Base-by-base conservation (phyloP, 2,797 vertebrate genomes). In the Tapirus indicus region DNA sequence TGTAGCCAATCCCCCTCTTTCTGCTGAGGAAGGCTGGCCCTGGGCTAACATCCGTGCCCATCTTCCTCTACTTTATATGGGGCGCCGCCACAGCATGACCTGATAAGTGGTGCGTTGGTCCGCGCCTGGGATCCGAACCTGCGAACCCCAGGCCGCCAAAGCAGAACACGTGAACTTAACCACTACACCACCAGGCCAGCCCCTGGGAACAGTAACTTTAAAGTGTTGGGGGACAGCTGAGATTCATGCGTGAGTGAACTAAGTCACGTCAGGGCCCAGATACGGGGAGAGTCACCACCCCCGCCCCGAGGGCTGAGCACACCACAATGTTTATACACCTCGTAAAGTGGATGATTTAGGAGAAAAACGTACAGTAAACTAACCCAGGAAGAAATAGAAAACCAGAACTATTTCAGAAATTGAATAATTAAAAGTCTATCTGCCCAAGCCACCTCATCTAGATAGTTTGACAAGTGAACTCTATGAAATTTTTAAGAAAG, bases 301-400 rank as follows among this genome's bases (percentile, higher is more conserved):
- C 49, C 12, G 0, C 2, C 27, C 47, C 0, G 9, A 11, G 16
- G 6, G 16, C 41, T 14, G n/a, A 68, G 25, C 69, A 25, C 9
- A 17, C 41, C 11, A 32, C 29, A 13, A 7, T 1, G 5, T 9
- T n/a, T 25, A 32, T 16, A 4, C 14, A 7, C 6, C 18, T 41
- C 58, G 68, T 20, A 7, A 32, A 23, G 35, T 5, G 1, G 27
- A 12, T 25, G 62, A 32, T 11, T 18, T 54, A 47, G 60, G 85
- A 66, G 32, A 56, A 83, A 71, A 10, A 29, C 20, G 13, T 4
- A 35, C 20, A 5, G 10, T 29, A 54, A 29, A 38, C 9, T 10
- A 18, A 74, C n/a, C 49, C 54, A n/a, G 41, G 52, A 58, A 75
- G 83, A 66, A 80, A 44, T 12, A 18, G 66, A n/a, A 79, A 56